Evolutionary conservation across 2,113 vertebrate genomes (phyloP).

Genomic region (Dasyornis broadbenti): DNA sequence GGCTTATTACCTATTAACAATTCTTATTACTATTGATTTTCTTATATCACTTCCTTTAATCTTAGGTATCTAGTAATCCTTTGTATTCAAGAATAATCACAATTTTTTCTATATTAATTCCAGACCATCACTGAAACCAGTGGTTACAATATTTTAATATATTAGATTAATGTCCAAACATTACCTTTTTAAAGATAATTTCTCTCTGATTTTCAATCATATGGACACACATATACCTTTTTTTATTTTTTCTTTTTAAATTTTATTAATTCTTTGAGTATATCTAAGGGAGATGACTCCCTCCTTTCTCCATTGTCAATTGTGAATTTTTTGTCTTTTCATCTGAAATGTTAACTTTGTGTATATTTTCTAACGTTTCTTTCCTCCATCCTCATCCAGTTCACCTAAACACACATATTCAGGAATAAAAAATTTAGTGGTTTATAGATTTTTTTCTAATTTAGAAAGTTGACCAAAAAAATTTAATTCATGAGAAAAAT

Average conservation of each 20-base stretch:
- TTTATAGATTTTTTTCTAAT: not conserved
- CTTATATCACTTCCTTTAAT: not conserved
- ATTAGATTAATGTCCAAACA: not conserved
- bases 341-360: not conserved
- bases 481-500: not conserved
- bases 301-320: not conserved
- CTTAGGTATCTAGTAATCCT: not conserved
- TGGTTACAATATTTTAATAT: not conserved
- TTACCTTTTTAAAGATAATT: not conserved
- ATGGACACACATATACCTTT: not conserved
- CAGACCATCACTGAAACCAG: not conserved
- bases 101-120: not conserved
- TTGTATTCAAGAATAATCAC: not conserved
- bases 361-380: not conserved
- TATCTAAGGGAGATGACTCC: not conserved
- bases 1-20: not conserved
- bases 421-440: not conserved
- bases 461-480: not conserved
- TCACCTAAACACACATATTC: not conserved
- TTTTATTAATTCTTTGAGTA: not conserved
- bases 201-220: not conserved
- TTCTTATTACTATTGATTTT: not conserved
- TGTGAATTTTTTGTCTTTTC: not conserved
- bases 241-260: not conserved
- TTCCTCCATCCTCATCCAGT: not conserved